Evolutionary conservation across 2,888 invertebrate genomes (phyloP), one percentile per base, ranked within the genome.

Genomic region (Hermodice carunculata): DNA sequence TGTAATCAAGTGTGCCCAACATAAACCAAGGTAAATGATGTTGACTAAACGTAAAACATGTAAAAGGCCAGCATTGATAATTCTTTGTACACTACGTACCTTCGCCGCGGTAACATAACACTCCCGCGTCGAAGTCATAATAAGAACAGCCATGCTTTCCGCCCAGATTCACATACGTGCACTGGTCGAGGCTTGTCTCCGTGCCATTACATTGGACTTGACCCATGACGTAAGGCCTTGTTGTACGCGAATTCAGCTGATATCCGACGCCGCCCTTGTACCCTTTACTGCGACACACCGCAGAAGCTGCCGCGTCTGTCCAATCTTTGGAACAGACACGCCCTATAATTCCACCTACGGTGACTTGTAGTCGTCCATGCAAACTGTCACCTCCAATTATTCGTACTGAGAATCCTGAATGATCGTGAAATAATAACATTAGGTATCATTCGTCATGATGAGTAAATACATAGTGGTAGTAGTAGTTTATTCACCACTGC

Each of bases 121-220:
- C 65, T 6, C 61, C 60, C 2, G 65, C 65, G 1, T 49, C 51
- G 29, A 46, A 51, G 44, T 52, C 56, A 24, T 14, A 26, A 22
- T 3, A 34, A 8, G 3, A 4, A 24, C 65, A 65, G 17, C 51
- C 53, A 1, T 53, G 44, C 17, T 49, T 17, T 11, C 31, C 43
- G 2, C 65, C 65, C 1, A 46, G n/a, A 3, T 8, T n/a, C 1
- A 43, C 44, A n/a, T 28, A 24, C 1, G 22, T 42, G 48, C 92
- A 92, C 66, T 92, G 89, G 57, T 88, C 87, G 0, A 92, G 76
- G 0, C 89, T 88, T 0, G 88, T 88, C 81, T 92, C 92, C 71
- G 90, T 90, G 22, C 92, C 92, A 0, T 85, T 78, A 76, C 92
- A 92, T 42, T 88, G 87, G 0, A 92, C 85, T 73, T 92, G 91